Evolutionary conservation across 2,113 vertebrate genomes (phyloP), one percentile per base, ranked within the genome.

Genomic region (Hassar affinis): DNA sequence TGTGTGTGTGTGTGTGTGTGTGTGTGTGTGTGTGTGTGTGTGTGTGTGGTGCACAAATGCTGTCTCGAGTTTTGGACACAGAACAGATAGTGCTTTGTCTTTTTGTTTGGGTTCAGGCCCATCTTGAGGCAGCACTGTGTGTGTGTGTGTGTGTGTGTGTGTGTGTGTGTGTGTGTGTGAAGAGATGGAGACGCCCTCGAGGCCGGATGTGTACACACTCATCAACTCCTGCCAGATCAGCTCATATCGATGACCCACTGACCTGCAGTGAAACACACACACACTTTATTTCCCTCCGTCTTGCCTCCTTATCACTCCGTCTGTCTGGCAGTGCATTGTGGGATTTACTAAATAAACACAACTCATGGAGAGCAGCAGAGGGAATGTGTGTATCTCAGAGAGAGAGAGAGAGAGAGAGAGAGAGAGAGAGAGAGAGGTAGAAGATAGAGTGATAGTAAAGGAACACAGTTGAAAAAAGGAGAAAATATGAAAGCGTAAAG

Each of bases 11-110:
- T n/a, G n/a, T n/a, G n/a, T n/a, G n/a, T n/a, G n/a, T n/a, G n/a
- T n/a, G n/a, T n/a, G n/a, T n/a, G n/a, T n/a, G n/a, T n/a, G n/a
- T n/a, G 64, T 61, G 75, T 82, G 22, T 64, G 78, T 74, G 78
- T 83, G 69, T 85, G 77, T 69, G 66, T 69, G 66, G 66, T 69
- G 11, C 38, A 14, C 22, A 47, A 47, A 49, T 76, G 35, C 61
- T 80, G 62, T 54, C 35, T 84, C n/a, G 77, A 75, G 80, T 78
- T 74, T 76, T 84, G 85, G 83, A 66, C 54, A 54, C 68, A 84
- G 64, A 84, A 86, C 69, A 84, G 72, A 85, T 57, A 68, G 38
- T 51, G 66, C 56, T 62, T 64, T 81, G 45, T 81, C 49, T 84
- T 51, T 79, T 78, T 80, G 61, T 81, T 51, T 51, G 78, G 25